Percentiles rank a stretch among this genome's conserved stretches.
Evolutionary conservation across 2,888 invertebrate genomes (phyloP).

Genomic region (Polyommatus icarus): DNA sequence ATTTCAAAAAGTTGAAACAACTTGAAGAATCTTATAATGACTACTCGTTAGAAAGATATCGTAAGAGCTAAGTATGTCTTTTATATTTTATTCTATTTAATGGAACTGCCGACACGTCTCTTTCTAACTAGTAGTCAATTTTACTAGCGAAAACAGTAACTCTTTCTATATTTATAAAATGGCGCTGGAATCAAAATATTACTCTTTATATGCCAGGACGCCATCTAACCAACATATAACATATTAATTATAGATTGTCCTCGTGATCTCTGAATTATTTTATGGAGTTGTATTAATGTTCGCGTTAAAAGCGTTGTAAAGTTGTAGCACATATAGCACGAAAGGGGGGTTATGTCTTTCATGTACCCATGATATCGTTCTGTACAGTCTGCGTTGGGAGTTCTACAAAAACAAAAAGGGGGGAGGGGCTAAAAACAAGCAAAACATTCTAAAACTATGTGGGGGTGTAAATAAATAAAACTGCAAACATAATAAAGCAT

Average conservation of each 20-base stretch:
- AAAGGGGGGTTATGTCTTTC: background rate
- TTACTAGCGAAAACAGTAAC: no score
- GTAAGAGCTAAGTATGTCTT: no score
- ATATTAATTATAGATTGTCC: background rate
- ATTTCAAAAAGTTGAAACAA: background rate
- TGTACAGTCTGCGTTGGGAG: background rate
- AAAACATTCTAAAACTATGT: background rate
- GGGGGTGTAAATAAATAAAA: constrained; percentile 23
- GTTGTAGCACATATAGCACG: background rate
- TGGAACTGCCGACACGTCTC: no score
- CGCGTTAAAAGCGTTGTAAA: background rate
- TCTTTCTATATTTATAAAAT: background rate
- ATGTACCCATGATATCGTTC: background rate
- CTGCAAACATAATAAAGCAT: background rate
- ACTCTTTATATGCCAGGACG: background rate
- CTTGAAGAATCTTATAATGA: background rate
- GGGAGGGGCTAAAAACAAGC: background rate
- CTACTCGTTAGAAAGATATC: background rate
- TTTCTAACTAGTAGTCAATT: no score
- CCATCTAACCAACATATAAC: no score
- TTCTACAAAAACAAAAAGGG: background rate
- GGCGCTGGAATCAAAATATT: background rate
- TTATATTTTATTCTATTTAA: no score
- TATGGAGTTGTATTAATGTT: background rate
- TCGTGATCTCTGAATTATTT: background rate